A percentile compares a stretch with the other conserved stretches of the same genome.
These are phyloP conservation scores for Coelinius sp. DNA, from an alignment of 2,888 invertebrate species.

Conservation along the genomic window DNA sequence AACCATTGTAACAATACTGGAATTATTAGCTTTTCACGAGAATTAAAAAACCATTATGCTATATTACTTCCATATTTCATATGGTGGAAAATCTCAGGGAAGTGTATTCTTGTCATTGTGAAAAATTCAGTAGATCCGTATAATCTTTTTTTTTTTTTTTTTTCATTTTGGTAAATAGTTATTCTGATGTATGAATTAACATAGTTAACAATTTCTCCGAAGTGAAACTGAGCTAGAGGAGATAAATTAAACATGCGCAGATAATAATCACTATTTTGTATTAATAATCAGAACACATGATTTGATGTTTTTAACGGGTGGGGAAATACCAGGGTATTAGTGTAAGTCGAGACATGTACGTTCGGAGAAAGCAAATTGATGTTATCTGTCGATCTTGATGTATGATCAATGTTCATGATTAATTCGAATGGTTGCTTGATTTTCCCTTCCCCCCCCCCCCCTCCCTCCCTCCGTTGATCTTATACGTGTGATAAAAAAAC, in stretches of 20 bases:
- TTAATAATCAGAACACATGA: constrained; percentile 1
- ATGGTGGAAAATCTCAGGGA: not conserved
- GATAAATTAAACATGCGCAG: constrained; percentile 8
- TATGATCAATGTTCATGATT: constrained; percentile 18
- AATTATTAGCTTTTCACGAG: constrained; percentile 63
- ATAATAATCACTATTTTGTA: constrained; percentile 1
- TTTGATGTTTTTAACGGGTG: constrained; percentile 3
- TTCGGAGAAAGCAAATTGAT: constrained; percentile 24
- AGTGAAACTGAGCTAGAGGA: not conserved
- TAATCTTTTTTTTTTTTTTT: no score
- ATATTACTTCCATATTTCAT: not conserved
- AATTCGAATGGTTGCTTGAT: not conserved
- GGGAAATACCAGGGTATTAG: constrained; percentile 5
- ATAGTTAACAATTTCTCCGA: constrained; percentile 19
- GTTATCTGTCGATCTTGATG: constrained; percentile 19
- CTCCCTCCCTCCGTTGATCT: not conserved
- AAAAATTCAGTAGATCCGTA: no score
- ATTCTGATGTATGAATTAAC: no score
- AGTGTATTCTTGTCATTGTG: no score
- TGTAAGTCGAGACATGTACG: constrained; percentile 8
- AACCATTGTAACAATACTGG: constrained; percentile 64
- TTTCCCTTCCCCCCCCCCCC: not conserved
- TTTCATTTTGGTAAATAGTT: no score
- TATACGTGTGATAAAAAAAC: not conserved
- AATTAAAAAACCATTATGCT: not conserved